Evolutionary conservation across 2,113 vertebrate species (phyloP), one percentile per base, ranked within the genome.

Genomic region (Verasper variegatus): DNA sequence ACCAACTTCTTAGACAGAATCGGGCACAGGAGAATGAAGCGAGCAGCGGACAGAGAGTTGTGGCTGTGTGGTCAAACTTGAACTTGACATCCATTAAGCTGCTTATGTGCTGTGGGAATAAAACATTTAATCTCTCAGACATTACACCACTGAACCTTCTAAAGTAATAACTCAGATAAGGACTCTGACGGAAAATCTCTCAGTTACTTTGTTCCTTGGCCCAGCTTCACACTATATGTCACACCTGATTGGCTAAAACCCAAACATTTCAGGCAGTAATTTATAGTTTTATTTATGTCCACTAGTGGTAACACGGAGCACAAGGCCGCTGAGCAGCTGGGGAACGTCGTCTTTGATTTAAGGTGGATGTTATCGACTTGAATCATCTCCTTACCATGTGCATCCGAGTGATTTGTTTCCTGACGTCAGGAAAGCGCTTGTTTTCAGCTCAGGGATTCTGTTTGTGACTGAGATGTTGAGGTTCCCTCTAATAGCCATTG

Each of bases 391-490:
- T 65, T 57, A 10, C 23, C 57, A 68, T 67, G 66, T 80, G 31
- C 73, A 58, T 66, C 62, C 57, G 12, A 40, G 37, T 47, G 55
- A 76, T 75, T 76, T 62, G 57, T 52, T 51, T 61, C 51, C 40
- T 51, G 31, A 47, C 45, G 14, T 84, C 42, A 71, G 40, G 8
- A 4, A 17, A 21, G 68, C 49, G 20, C 35, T 31, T 54, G 31
- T 17, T 58, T 68, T 56, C 63, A 15, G 51, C 63, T 12, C 6
- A 37, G 23, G 35, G 0, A 42, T 58, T 66, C 51, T 60, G 64
- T 47, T 27, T 55, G 12, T 61, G 64, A 69, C 31, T 64, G 23
- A 67, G 59, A 72, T 61, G 58, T 24, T 18, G 13, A 54, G 18
- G 27, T 47, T 59, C 10, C 49, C 65, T 57, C 47, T 14, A 11